Conservation (phyloP, 2,797 vertebrate genomes). For the Anguilla obscura region DNA sequence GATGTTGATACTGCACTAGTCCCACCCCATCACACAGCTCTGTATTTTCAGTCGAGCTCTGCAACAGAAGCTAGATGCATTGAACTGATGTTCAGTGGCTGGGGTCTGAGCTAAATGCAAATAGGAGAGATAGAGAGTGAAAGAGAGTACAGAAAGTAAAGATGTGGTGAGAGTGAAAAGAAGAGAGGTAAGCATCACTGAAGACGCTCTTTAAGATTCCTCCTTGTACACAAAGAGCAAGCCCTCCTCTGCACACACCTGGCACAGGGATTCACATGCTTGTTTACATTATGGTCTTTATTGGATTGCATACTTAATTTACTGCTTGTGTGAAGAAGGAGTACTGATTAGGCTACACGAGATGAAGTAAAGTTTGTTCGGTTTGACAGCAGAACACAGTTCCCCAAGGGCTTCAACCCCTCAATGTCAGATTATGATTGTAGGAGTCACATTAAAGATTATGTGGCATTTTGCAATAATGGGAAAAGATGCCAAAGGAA, state of each 20-base stretch:
- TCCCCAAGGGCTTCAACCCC: conserved; percentile 13
- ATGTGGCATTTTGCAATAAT: not conserved
- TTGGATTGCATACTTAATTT: not conserved
- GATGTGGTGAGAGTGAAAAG: not conserved
- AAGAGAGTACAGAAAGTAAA: conserved; percentile 45
- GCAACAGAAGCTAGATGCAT: too few species aligned
- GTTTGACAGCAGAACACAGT: not conserved
- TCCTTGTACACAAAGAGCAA: not conserved
- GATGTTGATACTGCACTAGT: too few species aligned
- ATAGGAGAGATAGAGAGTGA: not conserved
- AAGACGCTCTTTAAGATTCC: not conserved
- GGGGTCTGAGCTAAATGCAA: too few species aligned
- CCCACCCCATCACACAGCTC: too few species aligned
- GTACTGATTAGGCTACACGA: not conserved
- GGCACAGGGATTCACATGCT: not conserved
- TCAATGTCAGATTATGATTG: not conserved
- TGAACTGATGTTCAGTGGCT: too few species aligned
- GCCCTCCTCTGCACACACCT: not conserved
- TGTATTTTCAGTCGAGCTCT: too few species aligned
- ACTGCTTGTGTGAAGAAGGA: not conserved
- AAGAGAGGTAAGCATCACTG: too few species aligned
- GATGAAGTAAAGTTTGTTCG: not conserved
- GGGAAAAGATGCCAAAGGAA: not conserved
- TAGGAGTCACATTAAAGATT: not conserved
- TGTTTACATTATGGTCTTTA: not conserved